Percentiles rank a stretch among this genome's conserved stretches.
These are phyloP conservation scores for Anthrax anthrax DNA, from an alignment of 2,888 invertebrate genomes.

Conservation along the genomic window DNA sequence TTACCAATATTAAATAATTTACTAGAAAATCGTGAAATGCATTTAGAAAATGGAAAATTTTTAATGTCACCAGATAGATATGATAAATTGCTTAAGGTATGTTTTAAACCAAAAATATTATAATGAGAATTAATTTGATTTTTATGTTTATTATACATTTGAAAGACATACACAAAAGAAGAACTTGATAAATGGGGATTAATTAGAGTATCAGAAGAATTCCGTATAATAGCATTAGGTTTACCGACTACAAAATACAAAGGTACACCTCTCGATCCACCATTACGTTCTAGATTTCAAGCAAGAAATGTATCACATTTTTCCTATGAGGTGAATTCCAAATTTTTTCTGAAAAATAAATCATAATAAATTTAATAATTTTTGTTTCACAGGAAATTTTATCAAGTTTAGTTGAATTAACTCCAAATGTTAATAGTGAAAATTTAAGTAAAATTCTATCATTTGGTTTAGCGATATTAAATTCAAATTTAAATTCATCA, in stretches of 20 bases:
- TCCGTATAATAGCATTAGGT: constrained; percentile 86
- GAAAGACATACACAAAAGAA: constrained; percentile 61
- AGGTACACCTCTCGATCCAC: constrained; percentile 92
- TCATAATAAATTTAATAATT: neutral
- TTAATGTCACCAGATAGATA: constrained; percentile 79
- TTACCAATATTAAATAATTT: constrained; percentile 91
- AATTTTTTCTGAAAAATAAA: neutral
- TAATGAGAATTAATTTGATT: neutral
- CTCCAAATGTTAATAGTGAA: constrained; percentile 39
- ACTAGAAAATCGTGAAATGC: constrained; percentile 95
- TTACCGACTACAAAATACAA: constrained; percentile 75
- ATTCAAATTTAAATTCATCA: constrained; percentile 57
- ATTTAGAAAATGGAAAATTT: constrained; percentile 91
- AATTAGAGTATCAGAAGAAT: constrained; percentile 83
- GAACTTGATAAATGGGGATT: constrained; percentile 76
- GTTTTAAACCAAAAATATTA: constrained; percentile 6
- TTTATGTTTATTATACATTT: constrained; percentile 11
- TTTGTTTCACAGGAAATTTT: constrained; percentile 41
- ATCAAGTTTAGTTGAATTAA: constrained; percentile 34
- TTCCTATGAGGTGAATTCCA: constrained; percentile 19
- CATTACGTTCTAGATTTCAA: constrained; percentile 87
- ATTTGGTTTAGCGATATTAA: constrained; percentile 63
- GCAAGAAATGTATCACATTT: constrained; percentile 59
- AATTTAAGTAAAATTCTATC: constrained; percentile 41
- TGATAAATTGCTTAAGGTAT: constrained; percentile 72